phyloP scores from a whole-genome alignment of 2,888 invertebrate genomes.

The Xestia c-nigrum region DNA sequence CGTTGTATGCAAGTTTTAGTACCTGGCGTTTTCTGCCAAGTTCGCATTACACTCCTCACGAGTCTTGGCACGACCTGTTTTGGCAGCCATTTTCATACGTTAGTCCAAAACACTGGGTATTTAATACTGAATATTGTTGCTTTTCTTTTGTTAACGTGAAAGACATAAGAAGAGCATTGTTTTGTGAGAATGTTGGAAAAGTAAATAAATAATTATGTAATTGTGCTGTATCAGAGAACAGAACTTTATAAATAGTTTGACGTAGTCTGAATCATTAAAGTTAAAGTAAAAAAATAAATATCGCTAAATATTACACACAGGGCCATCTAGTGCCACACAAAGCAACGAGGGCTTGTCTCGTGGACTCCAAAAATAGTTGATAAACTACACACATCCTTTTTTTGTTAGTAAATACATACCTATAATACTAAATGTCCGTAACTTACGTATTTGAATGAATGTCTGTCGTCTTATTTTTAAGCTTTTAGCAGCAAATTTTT shows the following conservation, averaged over 20 bases:
- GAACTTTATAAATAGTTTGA: slow-evolving; percentile 2
- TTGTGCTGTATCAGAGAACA: not conserved
- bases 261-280: not conserved
- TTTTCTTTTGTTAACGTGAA: slow-evolving; percentile 24
- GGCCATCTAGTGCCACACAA: too few species aligned
- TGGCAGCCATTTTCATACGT: slow-evolving; percentile 56
- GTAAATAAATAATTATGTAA: not conserved
- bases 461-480: not conserved
- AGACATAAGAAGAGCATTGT: slow-evolving; percentile 26
- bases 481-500: not conserved
- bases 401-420: too few species aligned
- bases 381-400: too few species aligned
- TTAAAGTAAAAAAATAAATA: not conserved
- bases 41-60: slow-evolving; percentile 48
- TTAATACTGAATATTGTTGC: slow-evolving; percentile 30
- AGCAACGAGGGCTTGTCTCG: too few species aligned
- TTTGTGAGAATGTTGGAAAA: not conserved
- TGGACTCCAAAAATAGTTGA: too few species aligned
- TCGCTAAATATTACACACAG: too few species aligned
- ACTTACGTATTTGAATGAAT: not conserved
- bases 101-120: slow-evolving; percentile 47
- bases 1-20: slow-evolving; percentile 51
- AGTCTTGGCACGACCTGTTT: slow-evolving; percentile 56
- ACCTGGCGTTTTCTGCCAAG: slow-evolving; percentile 57
- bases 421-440: too few species aligned